A percentile compares a stretch with the other conserved stretches of the same genome.
phyloP scores from a whole-genome alignment of 2,888 invertebrate genomes.

The Poecilus cupreus region DNA sequence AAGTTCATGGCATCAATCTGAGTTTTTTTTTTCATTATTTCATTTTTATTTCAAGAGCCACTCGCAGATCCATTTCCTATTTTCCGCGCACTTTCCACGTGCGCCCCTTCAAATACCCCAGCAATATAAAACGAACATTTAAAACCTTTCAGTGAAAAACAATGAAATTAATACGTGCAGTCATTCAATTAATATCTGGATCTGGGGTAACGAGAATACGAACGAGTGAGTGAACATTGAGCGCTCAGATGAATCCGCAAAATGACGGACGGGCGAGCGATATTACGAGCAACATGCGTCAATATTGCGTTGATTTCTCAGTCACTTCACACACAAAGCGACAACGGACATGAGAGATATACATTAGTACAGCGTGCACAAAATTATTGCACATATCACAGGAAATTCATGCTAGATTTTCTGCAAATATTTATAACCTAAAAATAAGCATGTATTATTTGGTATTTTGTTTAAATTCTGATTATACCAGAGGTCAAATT shows the following conservation, averaged over 20 bases:
- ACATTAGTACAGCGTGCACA: not conserved
- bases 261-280: conserved; percentile 37
- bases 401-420: no score
- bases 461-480: no score
- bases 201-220: conserved; percentile 8
- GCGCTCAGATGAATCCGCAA: conserved; percentile 40
- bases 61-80: not conserved
- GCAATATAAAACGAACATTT: conserved; percentile 54
- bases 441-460: no score
- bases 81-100: not conserved
- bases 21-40: not conserved
- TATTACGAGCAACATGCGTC: conserved; percentile 17
- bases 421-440: no score
- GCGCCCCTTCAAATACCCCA: not conserved
- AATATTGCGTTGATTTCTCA: conserved; percentile 31
- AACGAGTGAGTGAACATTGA: not conserved
- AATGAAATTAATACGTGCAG: conserved; percentile 56
- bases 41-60: not conserved
- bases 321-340: conserved; percentile 42
- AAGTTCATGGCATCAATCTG: not conserved
- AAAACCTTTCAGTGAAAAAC: conserved; percentile 56
- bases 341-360: not conserved
- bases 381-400: not conserved
- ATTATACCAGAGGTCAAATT: no score
- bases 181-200: conserved; percentile 50